Evolutionary conservation across 1,140 invertebrate species (phyloP), one percentile per base, ranked within the genome.

Genomic region (Orchestia grillus): DNA sequence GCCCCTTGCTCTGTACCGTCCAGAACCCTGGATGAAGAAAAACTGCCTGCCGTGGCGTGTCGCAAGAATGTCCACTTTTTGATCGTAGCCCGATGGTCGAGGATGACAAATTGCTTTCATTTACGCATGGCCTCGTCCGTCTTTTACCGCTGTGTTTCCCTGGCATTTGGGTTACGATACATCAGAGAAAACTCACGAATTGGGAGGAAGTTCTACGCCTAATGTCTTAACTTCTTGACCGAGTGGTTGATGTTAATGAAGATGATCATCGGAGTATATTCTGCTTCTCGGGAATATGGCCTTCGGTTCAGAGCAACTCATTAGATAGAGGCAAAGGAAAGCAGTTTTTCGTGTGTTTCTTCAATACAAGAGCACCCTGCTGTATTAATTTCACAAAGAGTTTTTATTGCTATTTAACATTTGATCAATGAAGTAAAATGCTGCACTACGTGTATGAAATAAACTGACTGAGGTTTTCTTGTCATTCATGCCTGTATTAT

Each of bases 61-160:
- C 28, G 62, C 62, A 77, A 77, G 28, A 28, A 77, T 77, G 62
- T 77, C 62, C 62, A 36, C 28, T 77, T 77, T 77, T 77, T 77
- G 62, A 77, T 77, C 62, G 62, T 77, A 8, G 62, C 36, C 62
- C 62, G 62, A 77, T 77, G 62, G 62, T 77, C 62, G 62, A 53
- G 62, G 62, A 77, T 77, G 62, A 77, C 28, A 77, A 77, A 77
- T 77, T 77, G 62, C 62, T 77, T 77, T 77, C 62, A 77, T 77
- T 77, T 77, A 36, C 62, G 62, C 62, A 77, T 36, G 62, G 15
- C 28, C 15, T 77, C 62, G 28, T 77, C 62, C 28, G 28, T 77
- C 62, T 77, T 77, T 77, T 77, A 77, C 62, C 15, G 62, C 62
- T 77, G 62, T 36, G 36, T 77, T 77, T 77, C 62, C 11, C 28